phyloP scores from a whole-genome alignment of 2,797 vertebrate species.

The Urophycis tenuis region DNA sequence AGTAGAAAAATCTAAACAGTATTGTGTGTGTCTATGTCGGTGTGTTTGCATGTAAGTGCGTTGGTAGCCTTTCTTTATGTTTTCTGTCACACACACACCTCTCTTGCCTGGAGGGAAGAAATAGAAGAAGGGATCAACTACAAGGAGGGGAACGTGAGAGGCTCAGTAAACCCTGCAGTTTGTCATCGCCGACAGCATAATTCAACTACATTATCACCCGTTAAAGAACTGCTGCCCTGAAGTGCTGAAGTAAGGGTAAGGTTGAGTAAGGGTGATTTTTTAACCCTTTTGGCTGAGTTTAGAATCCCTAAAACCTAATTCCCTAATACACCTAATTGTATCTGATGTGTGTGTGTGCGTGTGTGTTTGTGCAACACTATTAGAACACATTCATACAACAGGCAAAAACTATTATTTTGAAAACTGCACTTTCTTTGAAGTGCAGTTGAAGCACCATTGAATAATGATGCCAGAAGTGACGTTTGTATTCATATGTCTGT shows the following conservation, averaged over 20 bases:
- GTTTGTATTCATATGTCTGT: background rate
- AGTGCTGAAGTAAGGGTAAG: too few species aligned
- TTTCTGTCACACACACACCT: background rate
- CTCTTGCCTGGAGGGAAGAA: background rate
- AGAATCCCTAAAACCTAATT: background rate
- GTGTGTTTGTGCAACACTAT: background rate
- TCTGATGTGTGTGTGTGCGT: too few species aligned
- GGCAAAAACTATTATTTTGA: background rate
- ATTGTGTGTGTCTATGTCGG: background rate
- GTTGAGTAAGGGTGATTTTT: too few species aligned
- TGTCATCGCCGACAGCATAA: background rate
- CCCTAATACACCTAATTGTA: too few species aligned
- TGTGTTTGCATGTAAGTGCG: background rate
- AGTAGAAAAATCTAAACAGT: background rate
- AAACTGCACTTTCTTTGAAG: background rate
- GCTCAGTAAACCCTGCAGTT: background rate
- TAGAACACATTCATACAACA: background rate
- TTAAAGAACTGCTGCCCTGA: background rate
- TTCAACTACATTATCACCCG: background rate
- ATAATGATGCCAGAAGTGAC: background rate
- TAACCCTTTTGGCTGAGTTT: background rate
- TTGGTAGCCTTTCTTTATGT: background rate
- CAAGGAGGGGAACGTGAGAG: background rate
- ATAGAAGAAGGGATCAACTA: background rate
- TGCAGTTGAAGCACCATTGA: background rate